A percentile compares a stretch with the other conserved stretches of the same genome.
Conservation (phyloP, 2,888 invertebrate genomes). For the Phortica okadai region DNA sequence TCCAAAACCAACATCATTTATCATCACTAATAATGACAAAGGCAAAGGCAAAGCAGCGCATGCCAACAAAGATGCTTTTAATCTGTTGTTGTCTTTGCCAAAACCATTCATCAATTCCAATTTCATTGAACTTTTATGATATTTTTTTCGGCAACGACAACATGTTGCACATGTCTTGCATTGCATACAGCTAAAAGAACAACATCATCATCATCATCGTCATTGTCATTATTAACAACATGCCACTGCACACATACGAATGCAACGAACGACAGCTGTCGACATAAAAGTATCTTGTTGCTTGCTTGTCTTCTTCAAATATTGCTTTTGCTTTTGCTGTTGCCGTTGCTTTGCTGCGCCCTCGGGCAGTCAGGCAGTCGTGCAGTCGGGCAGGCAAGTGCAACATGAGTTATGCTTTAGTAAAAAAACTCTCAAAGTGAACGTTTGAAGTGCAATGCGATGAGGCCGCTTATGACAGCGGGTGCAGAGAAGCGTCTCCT, state of each 20-base stretch:
- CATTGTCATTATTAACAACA: neutral
- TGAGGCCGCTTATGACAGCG: no score
- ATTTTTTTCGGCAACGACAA: conserved; percentile 61
- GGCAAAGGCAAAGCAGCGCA: no score
- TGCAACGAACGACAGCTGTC: neutral
- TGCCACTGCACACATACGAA: no score
- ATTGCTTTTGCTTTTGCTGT: neutral
- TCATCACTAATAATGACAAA: conserved; percentile 15
- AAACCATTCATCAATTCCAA: conserved; percentile 68
- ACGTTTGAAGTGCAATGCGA: neutral
- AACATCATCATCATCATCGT: neutral
- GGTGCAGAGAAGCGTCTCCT: no score
- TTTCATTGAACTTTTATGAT: conserved; percentile 36
- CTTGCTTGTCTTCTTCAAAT: neutral
- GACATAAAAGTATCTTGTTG: conserved; percentile 9
- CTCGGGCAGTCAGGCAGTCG: no score
- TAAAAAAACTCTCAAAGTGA: neutral
- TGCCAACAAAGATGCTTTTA: neutral
- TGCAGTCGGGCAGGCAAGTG: conserved; percentile 54
- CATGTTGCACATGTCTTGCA: conserved; percentile 64
- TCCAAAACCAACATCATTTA: conserved; percentile 13
- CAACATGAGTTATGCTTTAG: conserved; percentile 65
- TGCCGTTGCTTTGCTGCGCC: conserved; percentile 25
- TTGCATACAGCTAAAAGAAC: neutral
- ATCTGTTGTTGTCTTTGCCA: conserved; percentile 54